Evolutionary conservation across 2,888 invertebrate species (phyloP).

Genomic region (Branchellion lobata): DNA sequence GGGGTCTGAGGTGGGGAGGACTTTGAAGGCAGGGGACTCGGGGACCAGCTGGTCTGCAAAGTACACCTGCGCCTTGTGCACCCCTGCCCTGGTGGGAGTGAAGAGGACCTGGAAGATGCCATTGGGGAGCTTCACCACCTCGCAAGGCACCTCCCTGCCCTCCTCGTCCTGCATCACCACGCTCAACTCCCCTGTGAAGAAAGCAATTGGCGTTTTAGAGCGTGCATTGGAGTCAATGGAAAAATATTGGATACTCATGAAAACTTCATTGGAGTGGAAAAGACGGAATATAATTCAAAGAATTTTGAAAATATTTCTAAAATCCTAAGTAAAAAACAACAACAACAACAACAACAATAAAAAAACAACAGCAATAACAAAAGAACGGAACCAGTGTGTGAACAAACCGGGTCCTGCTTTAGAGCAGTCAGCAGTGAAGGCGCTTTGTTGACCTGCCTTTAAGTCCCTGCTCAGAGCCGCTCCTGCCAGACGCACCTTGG

Average conservation of each 20-base stretch:
- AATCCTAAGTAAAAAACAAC: too few relatives aligned
- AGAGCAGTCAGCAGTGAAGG: conserved; percentile 81
- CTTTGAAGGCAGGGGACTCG: conserved; percentile 60
- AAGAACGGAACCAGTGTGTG: too few relatives aligned
- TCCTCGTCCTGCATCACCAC: conserved; percentile 66
- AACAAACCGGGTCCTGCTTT: conserved; percentile 79
- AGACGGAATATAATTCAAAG: not conserved
- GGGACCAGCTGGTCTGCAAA: conserved; percentile 62
- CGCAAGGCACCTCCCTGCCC: conserved; percentile 70
- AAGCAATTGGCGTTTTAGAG: too few relatives aligned
- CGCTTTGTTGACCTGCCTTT: conserved; percentile 74
- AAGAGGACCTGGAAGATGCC: conserved; percentile 61
- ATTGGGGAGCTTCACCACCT: conserved; percentile 70
- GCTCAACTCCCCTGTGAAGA: conserved; percentile 66
- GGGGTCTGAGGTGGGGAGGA: conserved; percentile 48
- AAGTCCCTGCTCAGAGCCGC: conserved; percentile 80
- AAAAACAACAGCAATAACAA: conserved; percentile 1
- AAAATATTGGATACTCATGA: too few relatives aligned
- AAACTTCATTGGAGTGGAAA: too few relatives aligned
- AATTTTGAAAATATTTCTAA: too few relatives aligned
- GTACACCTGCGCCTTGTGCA: conserved; percentile 60
- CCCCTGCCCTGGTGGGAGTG: conserved; percentile 59
- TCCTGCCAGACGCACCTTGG: conserved; percentile 78
- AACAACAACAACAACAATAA: not conserved
- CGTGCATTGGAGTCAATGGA: too few relatives aligned